Evolutionary conservation across 2,888 invertebrate genomes (phyloP).

Genomic region (Physocephala rufipes): DNA sequence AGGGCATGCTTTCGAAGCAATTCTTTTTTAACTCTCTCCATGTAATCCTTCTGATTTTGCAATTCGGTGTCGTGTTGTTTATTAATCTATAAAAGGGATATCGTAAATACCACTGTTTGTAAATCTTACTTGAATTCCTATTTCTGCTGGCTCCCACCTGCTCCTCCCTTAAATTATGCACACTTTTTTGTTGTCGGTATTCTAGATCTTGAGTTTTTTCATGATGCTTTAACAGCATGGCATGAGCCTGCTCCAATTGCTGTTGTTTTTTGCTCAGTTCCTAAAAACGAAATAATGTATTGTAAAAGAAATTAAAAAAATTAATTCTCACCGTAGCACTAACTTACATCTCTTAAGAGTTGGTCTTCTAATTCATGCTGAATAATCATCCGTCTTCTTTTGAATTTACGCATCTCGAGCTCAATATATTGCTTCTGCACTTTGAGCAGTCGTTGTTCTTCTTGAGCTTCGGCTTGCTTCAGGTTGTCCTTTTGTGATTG

Average conservation of each 20-base stretch:
- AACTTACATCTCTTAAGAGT: slow-evolving; percentile 81
- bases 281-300: slow-evolving; percentile 68
- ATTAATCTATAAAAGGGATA: slow-evolving; percentile 67
- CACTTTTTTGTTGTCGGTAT: slow-evolving; percentile 92
- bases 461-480: slow-evolving; percentile 89
- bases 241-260: slow-evolving; percentile 94
- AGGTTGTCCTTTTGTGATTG: slow-evolving; percentile 92
- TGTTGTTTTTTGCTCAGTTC: slow-evolving; percentile 94
- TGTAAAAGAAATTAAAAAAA: slow-evolving; percentile 27
- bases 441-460: slow-evolving; percentile 86
- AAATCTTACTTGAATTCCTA: background rate
- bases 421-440: slow-evolving; percentile 92
- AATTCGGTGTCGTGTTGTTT: slow-evolving; percentile 95
- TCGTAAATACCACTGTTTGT: no score
- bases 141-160: slow-evolving; percentile 68
- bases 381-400: slow-evolving; percentile 86
- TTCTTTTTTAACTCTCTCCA: slow-evolving; percentile 92
- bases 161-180: slow-evolving; percentile 89
- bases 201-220: slow-evolving; percentile 97
- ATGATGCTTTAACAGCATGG: slow-evolving; percentile 93
- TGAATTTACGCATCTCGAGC: slow-evolving; percentile 90
- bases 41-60: slow-evolving; percentile 95
- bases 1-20: slow-evolving; percentile 95
- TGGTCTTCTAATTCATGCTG: slow-evolving; percentile 92
- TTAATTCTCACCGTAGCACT: background rate